These are phyloP conservation scores for Platycnemis pennipes DNA, from an alignment of 2,888 invertebrate species.

Conservation along the genomic window DNA sequence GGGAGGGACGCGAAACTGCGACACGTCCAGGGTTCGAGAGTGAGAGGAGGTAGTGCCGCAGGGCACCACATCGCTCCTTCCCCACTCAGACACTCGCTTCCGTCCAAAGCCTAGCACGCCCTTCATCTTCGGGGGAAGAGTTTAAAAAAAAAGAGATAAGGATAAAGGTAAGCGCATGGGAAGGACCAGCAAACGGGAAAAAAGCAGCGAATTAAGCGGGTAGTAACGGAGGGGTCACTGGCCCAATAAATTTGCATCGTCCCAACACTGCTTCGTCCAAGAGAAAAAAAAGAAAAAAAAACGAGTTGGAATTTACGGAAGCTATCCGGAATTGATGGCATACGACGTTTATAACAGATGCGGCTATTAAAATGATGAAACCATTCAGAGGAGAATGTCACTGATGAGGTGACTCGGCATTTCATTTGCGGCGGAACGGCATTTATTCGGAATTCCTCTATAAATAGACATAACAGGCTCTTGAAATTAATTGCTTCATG, in stretches of 20 bases:
- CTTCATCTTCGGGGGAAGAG: not conserved
- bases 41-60: not conserved
- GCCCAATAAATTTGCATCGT: not conserved
- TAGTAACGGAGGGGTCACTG: not conserved
- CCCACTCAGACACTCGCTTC: not conserved
- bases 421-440: no score
- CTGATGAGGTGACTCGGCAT: no score
- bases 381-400: no score
- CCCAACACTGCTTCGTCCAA: not conserved
- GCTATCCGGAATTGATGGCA: not conserved
- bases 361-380: no score
- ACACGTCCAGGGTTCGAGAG: not conserved
- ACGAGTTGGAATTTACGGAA: not conserved
- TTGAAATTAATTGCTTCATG: no score
- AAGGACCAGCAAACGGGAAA: not conserved
- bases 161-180: not conserved
- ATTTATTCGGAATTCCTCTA: no score
- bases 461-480: no score
- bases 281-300: not conserved
- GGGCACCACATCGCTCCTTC: not conserved
- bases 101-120: not conserved
- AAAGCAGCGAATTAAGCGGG: not conserved
- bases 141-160: not conserved
- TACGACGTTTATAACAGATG: not conserved
- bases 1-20: slow-evolving; percentile 10